phyloP scores from a whole-genome alignment of 2,888 invertebrate genomes.

The Standfussiana lucernea region DNA sequence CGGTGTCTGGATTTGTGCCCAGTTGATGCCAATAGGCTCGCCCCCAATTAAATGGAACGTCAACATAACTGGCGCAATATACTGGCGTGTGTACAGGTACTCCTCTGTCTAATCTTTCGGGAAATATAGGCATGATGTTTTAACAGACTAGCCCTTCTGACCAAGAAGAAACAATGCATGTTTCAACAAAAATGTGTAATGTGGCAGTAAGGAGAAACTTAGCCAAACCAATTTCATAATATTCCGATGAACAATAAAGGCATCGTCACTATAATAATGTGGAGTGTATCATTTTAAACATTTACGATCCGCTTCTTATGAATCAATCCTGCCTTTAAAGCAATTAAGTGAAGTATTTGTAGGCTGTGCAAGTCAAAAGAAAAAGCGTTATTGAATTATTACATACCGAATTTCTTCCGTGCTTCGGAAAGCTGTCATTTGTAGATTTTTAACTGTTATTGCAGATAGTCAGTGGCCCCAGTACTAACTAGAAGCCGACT shows the following conservation, averaged over 20 bases:
- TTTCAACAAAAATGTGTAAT: background rate
- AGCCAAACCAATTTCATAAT: background rate
- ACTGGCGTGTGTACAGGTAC: background rate
- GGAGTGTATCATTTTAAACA: slow-evolving; percentile 34
- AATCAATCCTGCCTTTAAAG: slow-evolving; percentile 80
- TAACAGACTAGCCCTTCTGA: background rate
- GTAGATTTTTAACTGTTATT: background rate
- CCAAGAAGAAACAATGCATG: background rate
- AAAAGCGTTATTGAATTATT: background rate
- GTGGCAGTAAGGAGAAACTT: slow-evolving; percentile 4
- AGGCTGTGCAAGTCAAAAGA: slow-evolving; percentile 62
- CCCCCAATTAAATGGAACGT: too few species aligned
- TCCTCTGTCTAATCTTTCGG: too few species aligned
- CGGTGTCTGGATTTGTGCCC: too few species aligned
- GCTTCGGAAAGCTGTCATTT: background rate
- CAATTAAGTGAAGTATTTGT: slow-evolving; percentile 77
- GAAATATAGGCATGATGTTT: background rate
- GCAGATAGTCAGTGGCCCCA: background rate
- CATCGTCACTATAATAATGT: background rate
- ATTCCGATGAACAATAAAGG: slow-evolving; percentile 1
- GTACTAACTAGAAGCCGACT: background rate
- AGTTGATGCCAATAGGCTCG: too few species aligned
- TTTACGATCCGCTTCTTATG: slow-evolving; percentile 71
- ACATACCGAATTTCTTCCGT: background rate
- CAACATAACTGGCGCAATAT: too few species aligned